Evolutionary conservation across 2,888 invertebrate species (phyloP).

Genomic region (Malthinus seriepunctatus): DNA sequence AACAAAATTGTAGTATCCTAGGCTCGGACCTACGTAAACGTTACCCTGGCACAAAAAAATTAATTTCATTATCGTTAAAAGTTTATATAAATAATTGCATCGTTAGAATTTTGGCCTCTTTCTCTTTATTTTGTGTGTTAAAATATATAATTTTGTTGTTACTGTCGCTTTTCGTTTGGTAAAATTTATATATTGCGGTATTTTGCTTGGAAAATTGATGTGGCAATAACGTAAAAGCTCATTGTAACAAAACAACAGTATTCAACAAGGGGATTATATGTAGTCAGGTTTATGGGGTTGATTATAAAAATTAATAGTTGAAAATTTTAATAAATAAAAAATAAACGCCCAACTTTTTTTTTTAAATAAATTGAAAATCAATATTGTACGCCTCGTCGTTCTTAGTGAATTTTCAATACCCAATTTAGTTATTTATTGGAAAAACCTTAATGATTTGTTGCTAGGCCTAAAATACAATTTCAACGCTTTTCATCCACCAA

Average conservation of each 20-base stretch:
- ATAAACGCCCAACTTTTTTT: too few relatives aligned
- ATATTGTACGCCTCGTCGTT: too few relatives aligned
- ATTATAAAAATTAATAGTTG: constrained; percentile 14
- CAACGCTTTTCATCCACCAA: too few relatives aligned
- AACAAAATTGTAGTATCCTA: too few relatives aligned
- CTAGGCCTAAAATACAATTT: too few relatives aligned
- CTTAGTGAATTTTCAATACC: too few relatives aligned
- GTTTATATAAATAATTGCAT: constrained; percentile 16
- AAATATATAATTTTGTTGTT: constrained; percentile 17
- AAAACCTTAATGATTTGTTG: too few relatives aligned
- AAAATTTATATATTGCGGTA: constrained; percentile 9
- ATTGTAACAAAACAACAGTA: constrained; percentile 17
- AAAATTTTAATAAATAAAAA: background rate
- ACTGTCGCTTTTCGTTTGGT: constrained; percentile 14
- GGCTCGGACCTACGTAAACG: too few relatives aligned
- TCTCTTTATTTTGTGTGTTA: constrained; percentile 12
- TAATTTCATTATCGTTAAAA: constrained; percentile 25
- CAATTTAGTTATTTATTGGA: too few relatives aligned
- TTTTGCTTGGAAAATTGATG: constrained; percentile 22
- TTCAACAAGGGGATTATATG: constrained; percentile 12
- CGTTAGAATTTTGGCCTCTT: constrained; percentile 4
- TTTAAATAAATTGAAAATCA: too few relatives aligned
- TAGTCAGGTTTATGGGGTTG: constrained; percentile 7
- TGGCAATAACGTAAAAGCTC: constrained; percentile 26
- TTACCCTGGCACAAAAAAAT: constrained; percentile 5